Base-by-base conservation (phyloP, 2,113 vertebrate genomes). In the Atrichornis clamosus region DNA sequence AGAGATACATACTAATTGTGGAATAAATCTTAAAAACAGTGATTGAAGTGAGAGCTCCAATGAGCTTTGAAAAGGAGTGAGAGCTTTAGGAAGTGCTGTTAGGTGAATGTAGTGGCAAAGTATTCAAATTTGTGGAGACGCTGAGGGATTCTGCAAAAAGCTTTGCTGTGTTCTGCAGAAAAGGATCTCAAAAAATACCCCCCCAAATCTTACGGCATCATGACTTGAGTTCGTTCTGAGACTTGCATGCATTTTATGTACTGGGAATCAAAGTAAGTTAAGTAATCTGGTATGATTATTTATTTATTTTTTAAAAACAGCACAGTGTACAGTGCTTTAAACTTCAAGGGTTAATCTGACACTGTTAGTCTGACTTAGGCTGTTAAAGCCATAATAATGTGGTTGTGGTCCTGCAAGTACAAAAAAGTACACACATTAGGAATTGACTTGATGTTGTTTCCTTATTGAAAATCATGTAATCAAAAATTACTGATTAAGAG, bases 1-100 rank as follows among this genome's bases (percentile, higher is more conserved):
- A 62, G 88, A 96, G 89, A 95, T 79, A 67, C 46, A 84, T 90
- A 39, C 41, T 88, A 95, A 96, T 79, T 78, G 84, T 59, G 64
- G 70, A 79, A 91, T 77, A 55, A 78, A 65, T 76, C 39, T 65
- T 56, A 20, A 75, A 93, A 78, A 64, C 55, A 26, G 50, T 87
- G 5, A 5, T 55, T 82, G 55, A 76, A 81, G 42, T 81, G 44
- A 87, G 53, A 91, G 24, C 24, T 69, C 60, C 26, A 77, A 2
- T 27, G 68, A 39, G 50, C 78, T 84, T 93, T 3, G 4, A 28
- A 73, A 89, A 80, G 60, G 16, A 76, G 14, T 26, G 68, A 44
- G 16, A 15, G 17, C 21, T 93, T 91, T 56, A 65, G 58, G n/a
- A 55, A 86, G 22, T 62, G 56, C 30, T 62, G 46, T 44, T 72